phyloP scores from a whole-genome alignment of 2,113 vertebrate genomes.

The Hippopotamus amphibius region DNA sequence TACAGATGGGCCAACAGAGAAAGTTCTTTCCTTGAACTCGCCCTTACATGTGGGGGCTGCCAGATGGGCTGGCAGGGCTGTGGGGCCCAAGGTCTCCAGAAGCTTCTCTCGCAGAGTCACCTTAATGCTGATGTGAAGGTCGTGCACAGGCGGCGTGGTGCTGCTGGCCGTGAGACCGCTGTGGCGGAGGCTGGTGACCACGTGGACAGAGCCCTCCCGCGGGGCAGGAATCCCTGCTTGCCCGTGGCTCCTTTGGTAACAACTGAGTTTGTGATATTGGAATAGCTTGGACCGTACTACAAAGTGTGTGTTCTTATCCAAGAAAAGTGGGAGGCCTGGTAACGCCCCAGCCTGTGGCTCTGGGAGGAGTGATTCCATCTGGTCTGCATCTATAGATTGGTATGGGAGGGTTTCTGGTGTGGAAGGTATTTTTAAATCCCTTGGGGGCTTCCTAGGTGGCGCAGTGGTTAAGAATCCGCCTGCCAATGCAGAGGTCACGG shows the following conservation, averaged over 20 bases:
- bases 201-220: not conserved
- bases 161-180: not conserved
- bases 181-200: not conserved
- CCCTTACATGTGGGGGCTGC: not conserved
- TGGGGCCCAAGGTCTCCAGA: not conserved
- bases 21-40: not conserved
- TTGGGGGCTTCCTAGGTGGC: too few relatives aligned
- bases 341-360: rapidly evolving
- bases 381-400: not conserved
- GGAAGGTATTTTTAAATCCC: not conserved
- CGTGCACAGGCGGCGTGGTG: rapidly evolving
- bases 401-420: not conserved
- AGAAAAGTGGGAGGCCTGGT: not conserved
- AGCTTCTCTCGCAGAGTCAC: too few relatives aligned
- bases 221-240: not conserved
- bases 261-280: not conserved
- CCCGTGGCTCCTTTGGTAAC: not conserved
- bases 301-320: not conserved
- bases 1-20: not conserved
- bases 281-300: not conserved
- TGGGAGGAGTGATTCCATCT: not conserved
- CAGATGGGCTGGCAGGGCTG: not conserved
- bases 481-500: too few relatives aligned
- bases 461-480: too few relatives aligned
- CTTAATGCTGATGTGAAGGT: not conserved